These are phyloP conservation scores for Geodia barretti DNA, from an alignment of 37 sponge, comb jelly and placozoan species.

Conservation along the genomic window DNA sequence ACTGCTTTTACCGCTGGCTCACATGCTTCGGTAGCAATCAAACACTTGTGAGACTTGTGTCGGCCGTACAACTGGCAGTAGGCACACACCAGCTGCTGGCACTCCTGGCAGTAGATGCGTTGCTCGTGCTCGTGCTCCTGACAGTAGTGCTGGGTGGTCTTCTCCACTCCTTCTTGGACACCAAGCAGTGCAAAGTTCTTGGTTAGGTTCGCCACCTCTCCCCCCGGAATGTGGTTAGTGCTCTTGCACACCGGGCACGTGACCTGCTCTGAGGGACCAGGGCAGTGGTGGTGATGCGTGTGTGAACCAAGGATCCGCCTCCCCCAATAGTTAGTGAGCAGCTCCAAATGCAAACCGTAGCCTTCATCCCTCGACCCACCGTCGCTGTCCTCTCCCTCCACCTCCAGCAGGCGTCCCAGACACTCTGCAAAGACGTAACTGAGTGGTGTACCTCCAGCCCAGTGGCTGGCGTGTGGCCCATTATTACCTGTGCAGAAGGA, in stretches of 20 bases:
- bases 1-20: constrained; percentile 29
- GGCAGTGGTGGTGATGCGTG: neutral
- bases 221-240: constrained; percentile 19
- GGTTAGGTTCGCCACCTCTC: constrained; percentile 40
- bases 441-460: neutral
- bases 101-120: constrained; percentile 57
- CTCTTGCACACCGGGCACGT: constrained; percentile 67
- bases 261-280: constrained; percentile 4
- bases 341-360: neutral
- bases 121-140: constrained; percentile 66
- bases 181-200: constrained; percentile 76
- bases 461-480: neutral
- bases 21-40: constrained; percentile 33
- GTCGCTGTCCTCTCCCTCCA: constrained; percentile 16
- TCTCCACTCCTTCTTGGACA: constrained; percentile 12
- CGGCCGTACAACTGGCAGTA: constrained; percentile 71
- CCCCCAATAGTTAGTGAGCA: constrained; percentile 21
- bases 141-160: constrained; percentile 28
- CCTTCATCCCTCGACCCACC: neutral
- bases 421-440: constrained; percentile 27
- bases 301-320: constrained; percentile 5
- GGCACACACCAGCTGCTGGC: constrained; percentile 50
- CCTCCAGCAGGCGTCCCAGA: constrained; percentile 37
- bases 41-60: constrained; percentile 62
- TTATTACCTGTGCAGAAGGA: constrained; percentile 73